These are phyloP conservation scores for Pseudoatta argentina DNA, from an alignment of 1,140 invertebrate species.

Conservation along the genomic window DNA sequence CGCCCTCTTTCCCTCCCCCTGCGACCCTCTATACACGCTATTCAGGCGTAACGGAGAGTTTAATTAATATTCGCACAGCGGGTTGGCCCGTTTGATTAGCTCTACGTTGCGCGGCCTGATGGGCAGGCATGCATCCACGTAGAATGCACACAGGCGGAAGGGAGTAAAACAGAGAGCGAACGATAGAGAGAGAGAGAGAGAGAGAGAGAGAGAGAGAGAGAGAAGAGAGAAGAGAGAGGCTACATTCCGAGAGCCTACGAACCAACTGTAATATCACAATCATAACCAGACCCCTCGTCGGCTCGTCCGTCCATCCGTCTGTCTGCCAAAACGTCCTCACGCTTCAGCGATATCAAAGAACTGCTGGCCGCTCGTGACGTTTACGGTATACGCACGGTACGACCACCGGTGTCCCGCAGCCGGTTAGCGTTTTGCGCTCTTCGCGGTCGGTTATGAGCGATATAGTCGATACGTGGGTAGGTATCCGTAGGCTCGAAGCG, in stretches of 20 bases:
- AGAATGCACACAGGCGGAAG: constrained; percentile 70
- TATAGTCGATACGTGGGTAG: constrained; percentile 37
- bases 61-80: constrained; percentile 84
- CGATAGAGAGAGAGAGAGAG: constrained; percentile 1
- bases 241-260: constrained; percentile 82
- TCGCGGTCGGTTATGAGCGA: constrained; percentile 41
- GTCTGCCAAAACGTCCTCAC: constrained; percentile 82
- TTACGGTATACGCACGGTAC: constrained; percentile 68
- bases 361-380: constrained; percentile 74
- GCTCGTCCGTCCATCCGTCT: constrained; percentile 76
- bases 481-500: not conserved
- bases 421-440: constrained; percentile 61
- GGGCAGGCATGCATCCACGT: constrained; percentile 80
- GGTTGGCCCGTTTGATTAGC: constrained; percentile 83
- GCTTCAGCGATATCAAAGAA: constrained; percentile 85
- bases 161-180: constrained; percentile 42
- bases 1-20: constrained; percentile 68
- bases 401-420: constrained; percentile 65
- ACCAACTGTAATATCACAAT: constrained; percentile 85
- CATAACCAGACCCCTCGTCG: constrained; percentile 83
- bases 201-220: constrained; percentile 16
- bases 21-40: constrained; percentile 74
- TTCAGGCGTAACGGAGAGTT: constrained; percentile 81
- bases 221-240: constrained; percentile 38
- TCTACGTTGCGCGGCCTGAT: constrained; percentile 80